Conservation (phyloP, 2,113 vertebrate genomes). For the Gracilinanus agilis region DNA sequence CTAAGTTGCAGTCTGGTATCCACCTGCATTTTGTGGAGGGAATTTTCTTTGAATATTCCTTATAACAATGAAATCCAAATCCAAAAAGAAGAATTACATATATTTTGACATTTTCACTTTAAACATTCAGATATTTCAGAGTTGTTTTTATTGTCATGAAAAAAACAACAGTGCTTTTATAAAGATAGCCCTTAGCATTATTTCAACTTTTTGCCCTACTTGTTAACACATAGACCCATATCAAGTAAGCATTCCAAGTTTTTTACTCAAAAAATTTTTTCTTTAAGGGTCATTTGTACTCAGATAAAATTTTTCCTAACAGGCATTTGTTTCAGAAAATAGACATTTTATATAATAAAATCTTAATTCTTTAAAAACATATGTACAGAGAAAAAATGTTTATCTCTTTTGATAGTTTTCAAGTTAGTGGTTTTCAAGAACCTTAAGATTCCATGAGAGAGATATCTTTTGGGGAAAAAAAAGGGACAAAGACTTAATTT, state of each 20-base stretch:
- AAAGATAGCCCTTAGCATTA: background rate
- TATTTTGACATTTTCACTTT: too few relatives aligned
- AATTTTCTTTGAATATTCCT: background rate
- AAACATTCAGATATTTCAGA: too few relatives aligned
- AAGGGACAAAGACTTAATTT: background rate
- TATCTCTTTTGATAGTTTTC: background rate
- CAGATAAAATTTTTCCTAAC: background rate
- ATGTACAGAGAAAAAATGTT: background rate
- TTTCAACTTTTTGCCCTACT: background rate
- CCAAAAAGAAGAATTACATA: too few relatives aligned
- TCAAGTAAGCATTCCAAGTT: background rate
- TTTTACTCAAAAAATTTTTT: background rate
- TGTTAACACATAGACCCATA: background rate
- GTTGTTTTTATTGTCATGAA: too few relatives aligned
- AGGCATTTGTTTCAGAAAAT: background rate
- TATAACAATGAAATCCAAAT: background rate
- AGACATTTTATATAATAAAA: background rate
- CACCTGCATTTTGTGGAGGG: background rate
- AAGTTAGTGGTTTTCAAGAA: background rate
- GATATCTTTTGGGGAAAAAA: background rate
- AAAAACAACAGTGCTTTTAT: too few relatives aligned
- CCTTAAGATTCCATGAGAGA: background rate
- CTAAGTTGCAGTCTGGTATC: background rate
- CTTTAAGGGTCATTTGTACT: background rate
- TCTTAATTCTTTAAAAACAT: background rate